Evolutionary conservation across 1,140 invertebrate genomes (phyloP), one percentile per base, ranked within the genome.

Genomic region (Euura lappo): DNA sequence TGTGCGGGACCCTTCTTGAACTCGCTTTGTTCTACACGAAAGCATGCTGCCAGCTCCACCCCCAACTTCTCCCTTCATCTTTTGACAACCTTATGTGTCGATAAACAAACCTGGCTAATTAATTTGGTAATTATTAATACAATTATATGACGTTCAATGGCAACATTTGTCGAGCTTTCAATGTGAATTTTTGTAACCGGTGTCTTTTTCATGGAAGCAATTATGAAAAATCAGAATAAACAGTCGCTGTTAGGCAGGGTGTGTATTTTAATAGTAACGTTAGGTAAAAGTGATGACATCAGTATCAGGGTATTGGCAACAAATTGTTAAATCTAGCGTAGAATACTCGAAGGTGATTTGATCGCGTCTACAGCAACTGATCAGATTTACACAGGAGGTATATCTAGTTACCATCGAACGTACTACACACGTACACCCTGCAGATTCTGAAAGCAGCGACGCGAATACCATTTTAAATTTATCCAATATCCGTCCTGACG

Each of bases 11-110:
- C 73, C 71, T 74, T 72, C 68, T 70, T 68, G 60, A 75, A 71
- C 70, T 70, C n/a, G 69, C 75, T 75, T 78, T 78, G 75, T 78
- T 78, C 73, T 74, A 43, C 60, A 68, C 70, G 46, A 45, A 28
- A 28, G 28, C 1, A 28, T 67, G 2, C 10, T 43, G 65, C 68
- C 67, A 60, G 13, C 51, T 60, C 8, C 51, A 60, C 6, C 51
- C 28, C 28, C 28, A 28, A 28, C 28, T 28, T 28, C 28, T 60
- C 51, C 8, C 13, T 28, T 45, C 73, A 73, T 78, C 77, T 78
- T 78, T 76, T 76, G 74, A 78, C 73, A 74, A 75, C 73, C 68
- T 74, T 71, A 28, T 28, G 69, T 70, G 65, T 73, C 70, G 70
- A 78, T 76, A 71, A 76, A 72, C 72, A 75, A 70, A 51, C 28